Evolutionary conservation across 2,888 invertebrate species (phyloP).

Genomic region (Marasmarcha lunaedactyla): DNA sequence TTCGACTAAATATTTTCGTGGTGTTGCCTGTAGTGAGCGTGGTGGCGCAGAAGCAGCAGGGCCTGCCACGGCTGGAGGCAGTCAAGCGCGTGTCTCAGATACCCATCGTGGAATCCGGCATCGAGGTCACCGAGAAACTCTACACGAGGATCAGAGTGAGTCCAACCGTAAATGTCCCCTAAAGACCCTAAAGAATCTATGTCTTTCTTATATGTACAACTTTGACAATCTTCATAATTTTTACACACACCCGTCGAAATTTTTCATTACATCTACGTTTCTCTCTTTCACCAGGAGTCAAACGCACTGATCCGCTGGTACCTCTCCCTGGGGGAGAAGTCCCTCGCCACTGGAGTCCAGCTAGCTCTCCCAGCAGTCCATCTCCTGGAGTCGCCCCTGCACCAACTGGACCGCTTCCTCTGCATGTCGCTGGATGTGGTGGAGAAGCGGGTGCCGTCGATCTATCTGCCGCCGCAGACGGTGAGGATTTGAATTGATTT

Average conservation of each 20-base stretch:
- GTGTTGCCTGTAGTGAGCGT: conserved; percentile 5
- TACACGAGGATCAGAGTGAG: conserved; percentile 83
- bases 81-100: conserved; percentile 81
- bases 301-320: conserved; percentile 83
- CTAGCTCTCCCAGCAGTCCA: conserved; percentile 80
- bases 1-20: no score
- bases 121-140: conserved; percentile 78
- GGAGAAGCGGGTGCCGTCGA: conserved; percentile 85
- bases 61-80: conserved; percentile 74
- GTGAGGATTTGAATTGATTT: conserved; percentile 62
- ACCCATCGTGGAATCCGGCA: conserved; percentile 85
- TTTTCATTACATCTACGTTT: background rate
- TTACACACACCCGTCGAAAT: no score
- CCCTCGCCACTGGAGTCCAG: conserved; percentile 78
- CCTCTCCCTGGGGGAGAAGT: conserved; percentile 79
- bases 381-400: conserved; percentile 78
- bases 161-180: conserved; percentile 3
- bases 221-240: no score
- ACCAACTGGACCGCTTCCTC: conserved; percentile 79
- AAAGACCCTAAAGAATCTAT: no score
- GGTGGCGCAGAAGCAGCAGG: conserved; percentile 40
- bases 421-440: conserved; percentile 87
- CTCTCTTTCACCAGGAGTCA: conserved; percentile 63
- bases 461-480: conserved; percentile 86
- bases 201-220: no score